phyloP scores from a whole-genome alignment of 1,140 invertebrate species.

The Euwallacea similis region DNA sequence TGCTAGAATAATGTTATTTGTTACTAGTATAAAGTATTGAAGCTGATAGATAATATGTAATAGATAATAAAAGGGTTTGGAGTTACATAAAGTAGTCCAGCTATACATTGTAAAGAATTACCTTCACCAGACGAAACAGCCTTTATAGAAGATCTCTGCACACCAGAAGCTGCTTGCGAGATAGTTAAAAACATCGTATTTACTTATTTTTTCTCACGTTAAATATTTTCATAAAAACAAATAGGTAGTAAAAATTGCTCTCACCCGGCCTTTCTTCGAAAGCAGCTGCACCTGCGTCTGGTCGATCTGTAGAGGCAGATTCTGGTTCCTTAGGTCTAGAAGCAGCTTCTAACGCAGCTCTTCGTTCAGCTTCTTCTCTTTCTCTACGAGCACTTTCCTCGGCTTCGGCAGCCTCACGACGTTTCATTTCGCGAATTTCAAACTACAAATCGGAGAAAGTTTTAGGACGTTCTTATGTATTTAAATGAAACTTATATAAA shows the following conservation, averaged over 20 bases:
- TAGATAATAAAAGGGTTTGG: no score
- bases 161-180: slow-evolving; percentile 50
- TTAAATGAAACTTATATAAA: no score
- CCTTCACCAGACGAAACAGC: slow-evolving; percentile 53
- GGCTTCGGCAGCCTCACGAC: slow-evolving; percentile 76
- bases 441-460: slow-evolving; percentile 66
- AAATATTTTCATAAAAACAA: slow-evolving; percentile 7
- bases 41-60: no score
- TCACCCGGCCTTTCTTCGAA: slow-evolving; percentile 52
- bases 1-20: no score
- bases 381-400: slow-evolving; percentile 69
- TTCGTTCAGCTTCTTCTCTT: slow-evolving; percentile 74
- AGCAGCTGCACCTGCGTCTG: slow-evolving; percentile 53
- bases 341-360: slow-evolving; percentile 54
- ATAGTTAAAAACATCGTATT: slow-evolving; percentile 1
- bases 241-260: not conserved
- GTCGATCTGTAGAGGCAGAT: slow-evolving; percentile 51
- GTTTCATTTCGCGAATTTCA: slow-evolving; percentile 95
- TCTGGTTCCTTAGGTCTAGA: slow-evolving; percentile 54
- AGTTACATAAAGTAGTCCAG: no score
- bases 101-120: slow-evolving; percentile 33
- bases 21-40: no score
- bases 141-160: slow-evolving; percentile 51
- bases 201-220: not conserved
- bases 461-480: no score